These are phyloP conservation scores for Heterotis niloticus DNA, from an alignment of 2,113 vertebrate genomes.

Conservation along the genomic window DNA sequence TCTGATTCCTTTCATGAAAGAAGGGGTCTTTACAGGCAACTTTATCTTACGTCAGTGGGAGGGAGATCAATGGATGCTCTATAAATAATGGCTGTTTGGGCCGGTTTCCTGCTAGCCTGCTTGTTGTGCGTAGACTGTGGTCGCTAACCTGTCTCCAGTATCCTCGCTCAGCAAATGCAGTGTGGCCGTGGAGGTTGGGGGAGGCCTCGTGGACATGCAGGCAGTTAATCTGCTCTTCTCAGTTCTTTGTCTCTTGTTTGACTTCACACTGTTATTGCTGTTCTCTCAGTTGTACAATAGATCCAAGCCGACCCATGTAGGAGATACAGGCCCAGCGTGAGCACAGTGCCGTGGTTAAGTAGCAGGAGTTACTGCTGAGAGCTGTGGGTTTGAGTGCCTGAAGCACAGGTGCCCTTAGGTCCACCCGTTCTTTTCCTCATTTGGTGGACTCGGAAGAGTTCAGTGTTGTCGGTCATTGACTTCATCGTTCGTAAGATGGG, in stretches of 20 bases:
- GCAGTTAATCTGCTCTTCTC: not conserved
- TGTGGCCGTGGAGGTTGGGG: not conserved
- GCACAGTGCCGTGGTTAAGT: not conserved
- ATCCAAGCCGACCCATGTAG: not conserved
- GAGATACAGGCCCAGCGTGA: not conserved
- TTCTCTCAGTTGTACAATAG: conserved; percentile 11
- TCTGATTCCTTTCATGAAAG: not conserved
- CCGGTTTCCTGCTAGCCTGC: conserved; percentile 42
- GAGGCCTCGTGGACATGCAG: conserved; percentile 18
- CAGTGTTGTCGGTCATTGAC: conserved; percentile 6
- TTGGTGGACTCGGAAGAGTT: conserved; percentile 26
- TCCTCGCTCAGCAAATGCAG: not conserved
- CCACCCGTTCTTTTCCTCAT: not conserved
- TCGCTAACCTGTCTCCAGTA: conserved; percentile 60
- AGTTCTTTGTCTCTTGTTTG: not conserved
- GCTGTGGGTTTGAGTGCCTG: conserved; percentile 13
- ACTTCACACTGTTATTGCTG: conserved; percentile 3
- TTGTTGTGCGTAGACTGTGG: conserved; percentile 51
- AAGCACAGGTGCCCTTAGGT: not conserved
- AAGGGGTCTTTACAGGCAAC: not conserved
- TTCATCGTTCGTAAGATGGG: too few species aligned
- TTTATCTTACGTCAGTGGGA: conserved; percentile 6
- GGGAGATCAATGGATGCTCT: conserved; percentile 53
- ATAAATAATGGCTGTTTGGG: conserved; percentile 61
- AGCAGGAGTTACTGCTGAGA: not conserved